These are phyloP conservation scores for Xenopus borealis DNA, from an alignment of 2,113 vertebrate genomes.

Conservation along the genomic window DNA sequence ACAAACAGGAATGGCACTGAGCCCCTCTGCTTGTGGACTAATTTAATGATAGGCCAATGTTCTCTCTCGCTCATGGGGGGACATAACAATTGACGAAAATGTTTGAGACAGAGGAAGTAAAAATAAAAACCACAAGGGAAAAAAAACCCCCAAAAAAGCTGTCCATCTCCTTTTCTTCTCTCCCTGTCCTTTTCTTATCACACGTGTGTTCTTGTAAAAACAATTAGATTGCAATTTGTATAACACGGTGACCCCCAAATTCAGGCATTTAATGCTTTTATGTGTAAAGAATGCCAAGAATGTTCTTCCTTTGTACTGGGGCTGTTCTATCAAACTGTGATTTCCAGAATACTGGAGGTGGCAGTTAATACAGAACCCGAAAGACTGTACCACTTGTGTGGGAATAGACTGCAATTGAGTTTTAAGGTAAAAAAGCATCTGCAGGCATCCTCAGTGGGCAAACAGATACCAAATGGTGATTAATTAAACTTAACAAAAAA, in stretches of 20 bases:
- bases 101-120: constrained; percentile 48
- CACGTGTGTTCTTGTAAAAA: constrained; percentile 85
- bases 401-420: constrained; percentile 60
- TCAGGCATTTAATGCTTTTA: constrained; percentile 88
- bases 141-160: constrained; percentile 58
- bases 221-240: constrained; percentile 92
- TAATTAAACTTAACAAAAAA: constrained; percentile 61
- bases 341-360: constrained; percentile 57
- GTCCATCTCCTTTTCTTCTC: constrained; percentile 66
- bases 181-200: constrained; percentile 75
- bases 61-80: constrained; percentile 54
- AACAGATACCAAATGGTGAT: constrained; percentile 58
- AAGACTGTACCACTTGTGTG: constrained; percentile 77
- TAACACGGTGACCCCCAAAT: constrained; percentile 81
- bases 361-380: constrained; percentile 52
- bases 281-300: constrained; percentile 89
- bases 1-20: constrained; percentile 90
- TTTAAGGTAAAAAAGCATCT: constrained; percentile 48
- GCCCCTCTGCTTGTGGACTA: constrained; percentile 72
- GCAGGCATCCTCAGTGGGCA: constrained; percentile 61
- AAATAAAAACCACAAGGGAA: constrained; percentile 42
- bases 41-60: constrained; percentile 74
- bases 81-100: constrained; percentile 66
- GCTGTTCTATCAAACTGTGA: constrained; percentile 63
- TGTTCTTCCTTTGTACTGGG: constrained; percentile 64